These are phyloP conservation scores for Chrysodeixis includens DNA, from an alignment of 2,888 invertebrate species.

Conservation along the genomic window DNA sequence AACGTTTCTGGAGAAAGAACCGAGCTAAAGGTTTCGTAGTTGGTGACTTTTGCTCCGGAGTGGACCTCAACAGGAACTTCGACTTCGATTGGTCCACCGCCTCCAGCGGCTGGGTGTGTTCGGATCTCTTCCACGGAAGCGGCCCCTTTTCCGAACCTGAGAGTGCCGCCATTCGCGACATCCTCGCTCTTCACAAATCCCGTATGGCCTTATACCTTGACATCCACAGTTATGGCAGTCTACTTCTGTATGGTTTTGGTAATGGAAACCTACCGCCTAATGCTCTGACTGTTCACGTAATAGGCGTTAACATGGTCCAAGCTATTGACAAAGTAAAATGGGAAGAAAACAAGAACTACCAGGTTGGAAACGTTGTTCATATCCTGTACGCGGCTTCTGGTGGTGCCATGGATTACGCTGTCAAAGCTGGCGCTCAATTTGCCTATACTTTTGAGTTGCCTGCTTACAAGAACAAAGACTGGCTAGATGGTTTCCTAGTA, in stretches of 20 bases:
- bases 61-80: slow-evolving; percentile 94
- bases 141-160: slow-evolving; percentile 92
- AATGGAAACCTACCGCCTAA: slow-evolving; percentile 84
- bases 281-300: slow-evolving; percentile 74
- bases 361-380: slow-evolving; percentile 84
- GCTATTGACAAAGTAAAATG: slow-evolving; percentile 84
- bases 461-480: slow-evolving; percentile 79
- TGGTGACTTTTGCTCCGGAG: slow-evolving; percentile 89
- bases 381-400: slow-evolving; percentile 90
- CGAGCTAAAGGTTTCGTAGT: slow-evolving; percentile 74
- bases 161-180: slow-evolving; percentile 87
- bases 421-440: slow-evolving; percentile 82
- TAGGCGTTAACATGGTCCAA: slow-evolving; percentile 79
- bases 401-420: slow-evolving; percentile 90
- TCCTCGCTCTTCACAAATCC: slow-evolving; percentile 82
- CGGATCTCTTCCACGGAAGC: slow-evolving; percentile 90
- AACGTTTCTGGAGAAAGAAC: slow-evolving; percentile 92
- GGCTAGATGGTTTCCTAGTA: slow-evolving; percentile 86
- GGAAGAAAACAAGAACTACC: slow-evolving; percentile 78
- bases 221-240: slow-evolving; percentile 93
- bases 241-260: slow-evolving; percentile 83
- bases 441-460: slow-evolving; percentile 91
- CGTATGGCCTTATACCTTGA: slow-evolving; percentile 91
- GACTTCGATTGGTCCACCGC: slow-evolving; percentile 91
- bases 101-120: slow-evolving; percentile 86